A percentile compares a stretch with the other conserved stretches of the same genome.
These are phyloP conservation scores for Limnephilus rhombicus DNA, from an alignment of 2,888 invertebrate genomes.

Conservation along the genomic window DNA sequence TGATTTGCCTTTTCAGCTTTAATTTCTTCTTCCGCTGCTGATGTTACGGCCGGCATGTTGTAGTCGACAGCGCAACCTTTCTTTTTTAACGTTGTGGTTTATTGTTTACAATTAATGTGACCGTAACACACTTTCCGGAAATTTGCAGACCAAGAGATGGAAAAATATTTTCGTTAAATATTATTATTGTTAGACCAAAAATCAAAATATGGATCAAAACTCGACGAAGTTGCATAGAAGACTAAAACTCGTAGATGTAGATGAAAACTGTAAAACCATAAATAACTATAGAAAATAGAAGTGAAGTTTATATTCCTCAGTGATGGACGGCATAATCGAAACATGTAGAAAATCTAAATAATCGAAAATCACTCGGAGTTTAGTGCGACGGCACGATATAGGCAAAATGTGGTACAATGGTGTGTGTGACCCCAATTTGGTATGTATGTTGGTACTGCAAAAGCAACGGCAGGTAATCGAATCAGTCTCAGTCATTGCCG, in stretches of 20 bases:
- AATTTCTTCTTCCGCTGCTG: constrained; percentile 54
- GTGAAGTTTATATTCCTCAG: too few relatives aligned
- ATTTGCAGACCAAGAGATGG: neutral
- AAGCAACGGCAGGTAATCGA: too few relatives aligned
- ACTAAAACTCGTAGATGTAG: neutral
- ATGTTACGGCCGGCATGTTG: constrained; percentile 57
- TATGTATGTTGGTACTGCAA: too few relatives aligned
- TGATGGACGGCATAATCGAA: too few relatives aligned
- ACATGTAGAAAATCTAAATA: too few relatives aligned
- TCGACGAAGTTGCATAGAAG: neutral
- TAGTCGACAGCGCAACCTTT: neutral
- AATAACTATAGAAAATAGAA: too few relatives aligned
- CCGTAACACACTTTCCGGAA: neutral
- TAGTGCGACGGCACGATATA: too few relatives aligned
- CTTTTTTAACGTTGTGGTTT: neutral
- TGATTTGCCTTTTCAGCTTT: constrained; percentile 52
- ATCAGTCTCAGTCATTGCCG: too few relatives aligned
- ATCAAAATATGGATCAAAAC: neutral
- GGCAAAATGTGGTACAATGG: too few relatives aligned
- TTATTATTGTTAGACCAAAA: neutral
- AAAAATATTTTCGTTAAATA: neutral
- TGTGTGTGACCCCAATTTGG: too few relatives aligned
- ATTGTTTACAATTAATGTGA: neutral
- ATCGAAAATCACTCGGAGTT: too few relatives aligned
- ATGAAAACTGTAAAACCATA: neutral